Percentiles rank a stretch among this genome's conserved stretches.
Evolutionary conservation across 2,888 invertebrate genomes (phyloP).

Genomic region (Acronicta psi): DNA sequence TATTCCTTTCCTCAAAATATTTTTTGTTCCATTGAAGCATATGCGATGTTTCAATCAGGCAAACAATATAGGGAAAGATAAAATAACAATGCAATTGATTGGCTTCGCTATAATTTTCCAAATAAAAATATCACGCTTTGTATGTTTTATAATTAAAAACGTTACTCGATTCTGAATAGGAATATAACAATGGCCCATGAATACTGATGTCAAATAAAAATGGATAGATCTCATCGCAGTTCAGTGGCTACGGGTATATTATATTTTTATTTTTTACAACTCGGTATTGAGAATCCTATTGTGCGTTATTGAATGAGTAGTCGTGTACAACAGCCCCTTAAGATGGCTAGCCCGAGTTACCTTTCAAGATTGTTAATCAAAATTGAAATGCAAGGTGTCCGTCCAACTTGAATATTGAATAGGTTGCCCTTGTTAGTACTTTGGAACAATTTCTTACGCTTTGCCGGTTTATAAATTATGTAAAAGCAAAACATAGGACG

Average conservation of each 20-base stretch:
- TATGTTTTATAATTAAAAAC: conserved; percentile 51
- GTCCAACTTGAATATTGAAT: conserved; percentile 39
- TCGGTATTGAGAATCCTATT: conserved; percentile 7
- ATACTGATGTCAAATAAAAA: conserved; percentile 48
- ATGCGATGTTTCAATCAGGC: conserved; percentile 4
- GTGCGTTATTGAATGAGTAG: conserved; percentile 10
- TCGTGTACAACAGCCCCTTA: conserved; percentile 17
- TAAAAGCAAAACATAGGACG: neutral
- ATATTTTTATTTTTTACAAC: conserved; percentile 21
- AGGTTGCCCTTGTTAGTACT: conserved; percentile 22
- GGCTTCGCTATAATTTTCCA: conserved; percentile 29
- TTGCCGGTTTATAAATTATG: conserved; percentile 18
- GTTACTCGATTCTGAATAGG: conserved; percentile 36
- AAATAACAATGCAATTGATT: conserved; percentile 24
- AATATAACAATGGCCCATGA: conserved; percentile 33
- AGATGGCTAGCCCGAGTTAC: conserved; percentile 19
- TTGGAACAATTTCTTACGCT: conserved; percentile 25
- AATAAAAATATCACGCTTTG: conserved; percentile 31
- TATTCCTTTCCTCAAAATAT: neutral
- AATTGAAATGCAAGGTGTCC: conserved; percentile 47
- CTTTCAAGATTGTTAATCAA: conserved; percentile 43
- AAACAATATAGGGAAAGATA: conserved; percentile 12
- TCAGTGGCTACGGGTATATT: conserved; percentile 21
- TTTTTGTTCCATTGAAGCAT: neutral
- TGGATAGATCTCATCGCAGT: conserved; percentile 34